Conservation (phyloP, 2,888 invertebrate genomes). For the Metallyticus violacea region DNA sequence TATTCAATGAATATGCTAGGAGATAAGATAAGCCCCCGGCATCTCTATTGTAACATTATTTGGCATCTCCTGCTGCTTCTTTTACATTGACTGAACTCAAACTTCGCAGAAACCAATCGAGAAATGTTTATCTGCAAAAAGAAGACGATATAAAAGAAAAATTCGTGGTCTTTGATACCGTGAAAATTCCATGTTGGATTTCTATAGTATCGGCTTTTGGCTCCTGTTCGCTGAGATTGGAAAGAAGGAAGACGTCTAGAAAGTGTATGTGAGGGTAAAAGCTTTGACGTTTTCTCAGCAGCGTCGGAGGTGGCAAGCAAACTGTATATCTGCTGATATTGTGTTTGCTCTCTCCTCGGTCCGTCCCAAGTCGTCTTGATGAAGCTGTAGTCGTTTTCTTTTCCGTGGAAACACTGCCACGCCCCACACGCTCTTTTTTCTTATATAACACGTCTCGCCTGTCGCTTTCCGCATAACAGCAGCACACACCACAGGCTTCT, state of each 20-base stretch:
- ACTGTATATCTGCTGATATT: not conserved
- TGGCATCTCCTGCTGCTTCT: not conserved
- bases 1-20: not conserved
- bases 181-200: not conserved
- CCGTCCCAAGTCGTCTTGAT: not conserved
- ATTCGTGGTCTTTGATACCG: not conserved
- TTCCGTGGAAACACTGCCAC: not conserved
- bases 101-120: not conserved
- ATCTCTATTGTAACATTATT: not conserved
- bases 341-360: not conserved
- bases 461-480: not conserved
- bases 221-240: not conserved
- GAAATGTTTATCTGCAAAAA: too few species aligned
- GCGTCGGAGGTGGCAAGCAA: not conserved
- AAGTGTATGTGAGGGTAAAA: too few species aligned
- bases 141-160: too few species aligned
- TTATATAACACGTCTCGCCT: not conserved
- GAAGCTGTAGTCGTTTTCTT: not conserved
- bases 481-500: too few species aligned
- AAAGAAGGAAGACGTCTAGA: not conserved
- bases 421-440: not conserved
- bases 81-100: not conserved
- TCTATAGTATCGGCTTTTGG: too few species aligned
- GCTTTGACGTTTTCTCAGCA: not conserved
- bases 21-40: not conserved